phyloP scores from a whole-genome alignment of 2,113 vertebrate species.

The Nothoprocta perdicaria region DNA sequence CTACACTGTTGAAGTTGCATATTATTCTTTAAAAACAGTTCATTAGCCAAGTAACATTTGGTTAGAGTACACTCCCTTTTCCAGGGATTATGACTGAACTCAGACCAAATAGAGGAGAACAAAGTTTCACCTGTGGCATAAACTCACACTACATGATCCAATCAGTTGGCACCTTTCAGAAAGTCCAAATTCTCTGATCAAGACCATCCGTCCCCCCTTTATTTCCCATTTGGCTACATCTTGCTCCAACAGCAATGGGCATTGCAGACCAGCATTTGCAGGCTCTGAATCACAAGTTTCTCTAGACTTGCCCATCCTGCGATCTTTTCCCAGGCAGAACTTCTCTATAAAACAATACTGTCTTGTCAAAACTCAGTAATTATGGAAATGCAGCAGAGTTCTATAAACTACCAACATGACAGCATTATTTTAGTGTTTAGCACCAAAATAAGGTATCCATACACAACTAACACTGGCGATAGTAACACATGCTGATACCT shows the following conservation, averaged over 20 bases:
- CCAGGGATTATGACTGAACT: background rate
- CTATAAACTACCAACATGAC: conserved; percentile 18
- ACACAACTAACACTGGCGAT: background rate
- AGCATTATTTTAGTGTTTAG: background rate
- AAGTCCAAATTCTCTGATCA: background rate
- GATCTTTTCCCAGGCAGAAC: conserved; percentile 3
- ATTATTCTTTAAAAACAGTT: background rate
- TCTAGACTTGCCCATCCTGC: conserved; percentile 1
- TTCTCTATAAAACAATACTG: background rate
- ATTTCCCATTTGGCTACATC: background rate
- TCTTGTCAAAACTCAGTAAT: conserved; percentile 19
- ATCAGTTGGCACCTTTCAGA: background rate
- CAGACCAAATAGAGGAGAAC: background rate
- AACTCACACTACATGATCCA: background rate
- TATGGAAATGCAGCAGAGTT: background rate
- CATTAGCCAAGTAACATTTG: background rate
- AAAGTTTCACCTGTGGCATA: background rate
- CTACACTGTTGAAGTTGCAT: background rate
- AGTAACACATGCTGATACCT: background rate
- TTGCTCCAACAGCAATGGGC: background rate
- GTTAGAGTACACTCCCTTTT: background rate
- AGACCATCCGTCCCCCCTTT: background rate
- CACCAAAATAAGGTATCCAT: background rate
- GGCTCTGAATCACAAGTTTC: background rate
- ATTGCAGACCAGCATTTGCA: background rate